Conservation (phyloP, 2,113 vertebrate genomes). For the Phoenicopterus ruber region DNA sequence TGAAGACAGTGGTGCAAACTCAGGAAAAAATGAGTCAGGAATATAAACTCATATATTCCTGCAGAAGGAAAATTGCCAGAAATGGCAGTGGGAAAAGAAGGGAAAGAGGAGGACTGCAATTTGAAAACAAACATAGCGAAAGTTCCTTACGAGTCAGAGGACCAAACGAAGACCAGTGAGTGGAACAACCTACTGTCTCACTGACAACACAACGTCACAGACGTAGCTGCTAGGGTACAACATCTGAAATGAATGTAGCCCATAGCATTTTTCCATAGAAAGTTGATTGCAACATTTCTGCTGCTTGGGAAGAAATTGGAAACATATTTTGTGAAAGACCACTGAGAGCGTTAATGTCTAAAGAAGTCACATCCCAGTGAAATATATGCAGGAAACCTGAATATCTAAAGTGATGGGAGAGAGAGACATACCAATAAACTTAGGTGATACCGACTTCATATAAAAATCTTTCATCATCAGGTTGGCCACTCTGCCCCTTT, state of each 20-base stretch:
- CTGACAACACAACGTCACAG: neutral
- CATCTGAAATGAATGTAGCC: neutral
- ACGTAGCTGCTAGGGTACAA: neutral
- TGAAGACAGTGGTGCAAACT: neutral
- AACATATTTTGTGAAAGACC: neutral
- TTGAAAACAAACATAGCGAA: neutral
- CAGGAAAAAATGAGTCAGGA: neutral
- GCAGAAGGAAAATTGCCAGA: neutral
- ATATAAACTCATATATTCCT: neutral
- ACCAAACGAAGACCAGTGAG: neutral
- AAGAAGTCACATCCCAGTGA: neutral
- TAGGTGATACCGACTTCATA: neutral
- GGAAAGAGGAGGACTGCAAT: neutral
- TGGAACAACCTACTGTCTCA: neutral
- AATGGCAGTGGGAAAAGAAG: neutral
- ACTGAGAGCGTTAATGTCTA: neutral
- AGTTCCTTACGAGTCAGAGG: neutral
- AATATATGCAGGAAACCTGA: neutral
- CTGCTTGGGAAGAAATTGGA: neutral
- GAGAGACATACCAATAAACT: neutral
- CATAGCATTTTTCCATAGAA: neutral
- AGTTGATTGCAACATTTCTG: neutral
- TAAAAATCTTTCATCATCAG: neutral
- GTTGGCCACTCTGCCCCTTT: neutral
- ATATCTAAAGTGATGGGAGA: neutral